A percentile compares a stretch with the other conserved stretches of the same genome.
Conservation (phyloP, 2,888 invertebrate genomes). For the Amphipyra tragopoginis region DNA sequence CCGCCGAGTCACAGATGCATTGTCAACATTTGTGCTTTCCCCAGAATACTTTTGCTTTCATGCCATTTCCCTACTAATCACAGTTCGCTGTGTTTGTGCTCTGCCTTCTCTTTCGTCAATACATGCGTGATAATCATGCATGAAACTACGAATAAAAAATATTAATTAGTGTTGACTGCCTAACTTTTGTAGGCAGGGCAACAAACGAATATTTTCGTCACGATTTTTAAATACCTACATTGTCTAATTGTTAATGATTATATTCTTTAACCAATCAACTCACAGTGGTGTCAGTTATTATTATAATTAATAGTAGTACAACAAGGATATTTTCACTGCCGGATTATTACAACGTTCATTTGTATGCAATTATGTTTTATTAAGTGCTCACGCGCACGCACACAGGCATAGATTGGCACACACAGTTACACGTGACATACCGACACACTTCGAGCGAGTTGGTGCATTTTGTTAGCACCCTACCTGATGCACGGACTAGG, state of each 20-base stretch:
- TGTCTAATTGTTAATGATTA: slow-evolving; percentile 30
- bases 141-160: neutral
- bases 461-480: no score
- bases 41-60: no score
- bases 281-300: slow-evolving; percentile 48
- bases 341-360: slow-evolving; percentile 36
- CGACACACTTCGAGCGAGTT: neutral
- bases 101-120: no score
- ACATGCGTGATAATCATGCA: no score
- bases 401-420: neutral
- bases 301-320: slow-evolving; percentile 43
- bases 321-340: slow-evolving; percentile 52
- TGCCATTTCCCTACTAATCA: no score
- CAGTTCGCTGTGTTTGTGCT: no score
- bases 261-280: slow-evolving; percentile 60
- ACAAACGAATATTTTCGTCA: slow-evolving; percentile 32
- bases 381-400: slow-evolving; percentile 24
- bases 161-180: slow-evolving; percentile 34
- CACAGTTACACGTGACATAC: neutral
- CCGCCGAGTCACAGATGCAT: no score
- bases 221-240: slow-evolving; percentile 28
- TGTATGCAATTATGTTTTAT: slow-evolving; percentile 51
- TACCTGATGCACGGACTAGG: no score
- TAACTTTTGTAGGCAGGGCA: slow-evolving; percentile 12
- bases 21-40: no score